A percentile compares a stretch with the other conserved stretches of the same genome.
Evolutionary conservation across 2,888 invertebrate genomes (phyloP).

Genomic region (Eupithecia dodoneata): DNA sequence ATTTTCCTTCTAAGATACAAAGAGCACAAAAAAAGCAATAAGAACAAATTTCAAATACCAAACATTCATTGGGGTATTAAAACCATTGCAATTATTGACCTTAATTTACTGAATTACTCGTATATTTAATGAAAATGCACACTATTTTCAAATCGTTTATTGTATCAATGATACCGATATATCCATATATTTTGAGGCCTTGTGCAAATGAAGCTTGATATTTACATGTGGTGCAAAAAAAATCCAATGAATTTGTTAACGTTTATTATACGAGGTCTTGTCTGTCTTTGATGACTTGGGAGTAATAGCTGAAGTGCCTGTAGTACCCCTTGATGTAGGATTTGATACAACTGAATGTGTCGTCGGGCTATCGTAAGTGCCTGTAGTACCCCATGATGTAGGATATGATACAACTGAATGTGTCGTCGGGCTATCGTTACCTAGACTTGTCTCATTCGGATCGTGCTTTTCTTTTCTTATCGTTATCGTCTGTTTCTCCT

Average conservation of each 20-base stretch:
- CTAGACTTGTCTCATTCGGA: conserved; percentile 43
- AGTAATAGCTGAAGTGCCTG: neutral
- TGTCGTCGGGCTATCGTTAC: conserved; percentile 27
- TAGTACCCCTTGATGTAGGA: neutral
- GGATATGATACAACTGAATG: neutral
- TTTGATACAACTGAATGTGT: neutral
- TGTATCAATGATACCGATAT: neutral
- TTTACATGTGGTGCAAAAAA: neutral
- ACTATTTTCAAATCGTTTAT: neutral
- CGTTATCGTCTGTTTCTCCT: conserved; percentile 52
- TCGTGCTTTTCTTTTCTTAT: conserved; percentile 49
- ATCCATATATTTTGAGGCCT: neutral
- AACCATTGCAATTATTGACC: neutral
- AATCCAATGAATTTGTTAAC: neutral
- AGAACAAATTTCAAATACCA: neutral
- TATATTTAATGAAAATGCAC: neutral
- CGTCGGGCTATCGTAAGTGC: conserved; percentile 30
- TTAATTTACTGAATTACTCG: neutral
- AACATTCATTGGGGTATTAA: neutral
- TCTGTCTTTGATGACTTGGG: neutral
- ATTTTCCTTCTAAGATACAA: too few species aligned
- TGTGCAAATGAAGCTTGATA: neutral
- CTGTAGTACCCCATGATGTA: neutral
- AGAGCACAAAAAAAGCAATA: too few species aligned
- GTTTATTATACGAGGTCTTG: neutral